These are phyloP conservation scores for Galaxias olidus DNA, from an alignment of 2,797 vertebrate genomes.

Conservation along the genomic window DNA sequence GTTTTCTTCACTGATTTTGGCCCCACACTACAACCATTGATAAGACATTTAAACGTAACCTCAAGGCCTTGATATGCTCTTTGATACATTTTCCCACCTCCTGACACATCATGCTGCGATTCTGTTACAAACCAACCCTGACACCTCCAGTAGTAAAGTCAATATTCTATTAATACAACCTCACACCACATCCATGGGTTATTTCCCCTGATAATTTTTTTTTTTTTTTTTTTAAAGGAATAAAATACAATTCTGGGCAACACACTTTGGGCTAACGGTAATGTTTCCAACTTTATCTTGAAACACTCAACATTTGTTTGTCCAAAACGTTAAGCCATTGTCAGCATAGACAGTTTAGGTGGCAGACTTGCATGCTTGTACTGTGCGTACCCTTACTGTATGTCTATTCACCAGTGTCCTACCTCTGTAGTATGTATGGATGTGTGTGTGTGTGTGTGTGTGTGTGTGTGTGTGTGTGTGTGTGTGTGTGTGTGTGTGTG, in stretches of 20 bases:
- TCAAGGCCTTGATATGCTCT: not conserved
- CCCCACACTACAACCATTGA: slow-evolving; percentile 5
- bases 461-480: slow-evolving; percentile 3
- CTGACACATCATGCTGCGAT: not conserved
- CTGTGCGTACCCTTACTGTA: slow-evolving; percentile 2
- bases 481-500: not conserved
- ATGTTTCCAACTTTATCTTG: no score
- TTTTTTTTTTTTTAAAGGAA: no score
- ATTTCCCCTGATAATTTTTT: no score
- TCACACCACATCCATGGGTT: not conserved
- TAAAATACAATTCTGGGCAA: no score
- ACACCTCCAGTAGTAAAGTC: slow-evolving; percentile 20
- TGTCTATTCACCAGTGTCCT: slow-evolving; percentile 5
- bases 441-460: slow-evolving; percentile 1
- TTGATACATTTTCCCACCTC: not conserved
- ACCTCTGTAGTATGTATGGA: slow-evolving; percentile 11
- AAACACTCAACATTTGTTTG: no score
- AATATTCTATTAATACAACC: slow-evolving; percentile 24
- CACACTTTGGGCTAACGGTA: no score
- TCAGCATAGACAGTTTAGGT: not conserved
- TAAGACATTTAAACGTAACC: not conserved
- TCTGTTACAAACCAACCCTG: not conserved
- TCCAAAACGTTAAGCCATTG: no score
- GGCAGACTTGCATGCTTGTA: slow-evolving; percentile 6
- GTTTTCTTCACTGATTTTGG: not conserved